phyloP scores from a whole-genome alignment of 2,113 vertebrate genomes.

The Recurvirostra avosetta region DNA sequence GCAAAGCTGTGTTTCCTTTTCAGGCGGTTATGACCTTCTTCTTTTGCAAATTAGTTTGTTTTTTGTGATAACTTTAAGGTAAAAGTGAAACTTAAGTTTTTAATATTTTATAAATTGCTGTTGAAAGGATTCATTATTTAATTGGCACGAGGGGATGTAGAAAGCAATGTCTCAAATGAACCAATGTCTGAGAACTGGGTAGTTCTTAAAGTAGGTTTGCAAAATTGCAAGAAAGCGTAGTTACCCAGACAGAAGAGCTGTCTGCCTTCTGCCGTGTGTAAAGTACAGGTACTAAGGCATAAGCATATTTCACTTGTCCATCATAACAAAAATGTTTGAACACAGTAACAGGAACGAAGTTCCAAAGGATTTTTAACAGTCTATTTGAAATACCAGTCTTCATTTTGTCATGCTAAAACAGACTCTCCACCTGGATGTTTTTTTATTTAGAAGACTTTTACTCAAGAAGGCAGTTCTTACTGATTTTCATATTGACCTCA shows the following conservation, averaged over 20 bases:
- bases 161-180: not conserved
- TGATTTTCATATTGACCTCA: not conserved
- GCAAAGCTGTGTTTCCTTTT: slow-evolving; percentile 59
- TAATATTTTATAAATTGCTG: slow-evolving; percentile 59
- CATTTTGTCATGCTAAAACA: not conserved
- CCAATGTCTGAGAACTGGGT: not conserved
- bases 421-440: not conserved
- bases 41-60: slow-evolving; percentile 67
- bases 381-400: not conserved
- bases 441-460: not conserved
- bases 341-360: not conserved
- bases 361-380: not conserved
- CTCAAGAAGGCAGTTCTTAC: not conserved
- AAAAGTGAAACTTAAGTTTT: slow-evolving; percentile 57
- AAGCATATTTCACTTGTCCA: not conserved
- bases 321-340: not conserved
- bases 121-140: slow-evolving; percentile 62
- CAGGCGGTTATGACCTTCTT: slow-evolving; percentile 51
- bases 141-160: slow-evolving; percentile 27
- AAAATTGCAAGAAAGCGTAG: not conserved
- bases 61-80: slow-evolving; percentile 61
- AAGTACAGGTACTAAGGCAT: not conserved
- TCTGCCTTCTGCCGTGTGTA: not conserved
- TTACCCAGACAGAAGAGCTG: not conserved
- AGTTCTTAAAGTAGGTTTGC: slow-evolving; percentile 3